Evolutionary conservation across 2,113 vertebrate genomes (phyloP).

Genomic region (Varanus komodoensis): DNA sequence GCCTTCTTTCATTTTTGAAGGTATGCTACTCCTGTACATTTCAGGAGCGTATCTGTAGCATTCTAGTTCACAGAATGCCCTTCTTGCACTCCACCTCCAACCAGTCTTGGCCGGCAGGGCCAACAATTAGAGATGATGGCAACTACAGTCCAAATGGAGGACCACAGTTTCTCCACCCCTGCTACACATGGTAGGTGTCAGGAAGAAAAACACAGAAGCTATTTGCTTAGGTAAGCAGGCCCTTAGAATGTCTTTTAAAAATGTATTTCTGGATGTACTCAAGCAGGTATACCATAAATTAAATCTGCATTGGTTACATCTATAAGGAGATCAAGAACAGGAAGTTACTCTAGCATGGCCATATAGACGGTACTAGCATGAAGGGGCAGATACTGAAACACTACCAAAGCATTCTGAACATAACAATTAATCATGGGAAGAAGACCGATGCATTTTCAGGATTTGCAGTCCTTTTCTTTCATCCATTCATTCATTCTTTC

Average conservation of each 20-base stretch:
- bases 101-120: no score
- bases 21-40: neutral
- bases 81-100: neutral
- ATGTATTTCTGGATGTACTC: neutral
- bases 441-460: neutral
- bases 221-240: neutral
- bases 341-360: neutral
- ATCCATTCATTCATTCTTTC: no score
- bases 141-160: no score
- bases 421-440: neutral
- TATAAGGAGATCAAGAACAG: neutral
- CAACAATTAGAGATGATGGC: no score
- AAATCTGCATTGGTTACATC: neutral
- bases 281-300: neutral
- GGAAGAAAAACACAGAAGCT: neutral
- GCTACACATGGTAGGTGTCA: neutral
- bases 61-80: neutral
- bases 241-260: neutral
- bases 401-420: neutral
- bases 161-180: no score
- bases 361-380: neutral
- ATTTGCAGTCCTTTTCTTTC: slow-evolving; percentile 16
- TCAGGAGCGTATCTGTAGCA: neutral
- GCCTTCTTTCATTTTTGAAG: no score
- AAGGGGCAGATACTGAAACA: neutral